These are phyloP conservation scores for Coilia nasus DNA, from an alignment of 2,797 vertebrate genomes.

Conservation along the genomic window DNA sequence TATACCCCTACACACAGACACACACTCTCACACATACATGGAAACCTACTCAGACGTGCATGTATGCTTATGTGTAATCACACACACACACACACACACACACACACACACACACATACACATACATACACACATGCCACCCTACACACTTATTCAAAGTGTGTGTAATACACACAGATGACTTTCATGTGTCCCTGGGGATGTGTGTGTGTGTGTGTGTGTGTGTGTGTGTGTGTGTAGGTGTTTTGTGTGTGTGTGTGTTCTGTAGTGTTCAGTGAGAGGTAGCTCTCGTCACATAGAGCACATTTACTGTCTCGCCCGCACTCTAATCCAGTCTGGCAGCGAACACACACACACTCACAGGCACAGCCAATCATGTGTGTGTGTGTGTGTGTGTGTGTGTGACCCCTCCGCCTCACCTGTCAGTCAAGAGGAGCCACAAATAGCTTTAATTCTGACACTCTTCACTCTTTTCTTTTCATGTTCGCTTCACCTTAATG, in stretches of 20 bases:
- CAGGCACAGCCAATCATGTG: neutral
- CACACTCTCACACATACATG: neutral
- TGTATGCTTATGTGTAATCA: neutral
- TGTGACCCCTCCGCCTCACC: neutral
- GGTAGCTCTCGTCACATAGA: no score
- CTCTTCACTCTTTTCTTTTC: neutral
- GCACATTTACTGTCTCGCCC: no score
- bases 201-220: neutral
- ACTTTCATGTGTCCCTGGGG: no score
- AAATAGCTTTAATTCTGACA: neutral
- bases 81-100: neutral
- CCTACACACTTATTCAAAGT: no score
- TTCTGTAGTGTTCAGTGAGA: neutral
- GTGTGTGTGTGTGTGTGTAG: neutral
- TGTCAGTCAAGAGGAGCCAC: neutral
- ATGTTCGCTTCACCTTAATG: neutral
- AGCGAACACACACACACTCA: neutral
- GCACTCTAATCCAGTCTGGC: no score
- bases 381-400: neutral
- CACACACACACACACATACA: neutral
- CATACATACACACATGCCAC: no score
- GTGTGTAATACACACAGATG: no score
- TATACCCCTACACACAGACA: neutral
- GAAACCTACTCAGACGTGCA: neutral
- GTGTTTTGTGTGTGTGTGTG: slow-evolving; percentile 24